Conservation (phyloP, 1,140 invertebrate genomes). For the Penaeus vannamei region DNA sequence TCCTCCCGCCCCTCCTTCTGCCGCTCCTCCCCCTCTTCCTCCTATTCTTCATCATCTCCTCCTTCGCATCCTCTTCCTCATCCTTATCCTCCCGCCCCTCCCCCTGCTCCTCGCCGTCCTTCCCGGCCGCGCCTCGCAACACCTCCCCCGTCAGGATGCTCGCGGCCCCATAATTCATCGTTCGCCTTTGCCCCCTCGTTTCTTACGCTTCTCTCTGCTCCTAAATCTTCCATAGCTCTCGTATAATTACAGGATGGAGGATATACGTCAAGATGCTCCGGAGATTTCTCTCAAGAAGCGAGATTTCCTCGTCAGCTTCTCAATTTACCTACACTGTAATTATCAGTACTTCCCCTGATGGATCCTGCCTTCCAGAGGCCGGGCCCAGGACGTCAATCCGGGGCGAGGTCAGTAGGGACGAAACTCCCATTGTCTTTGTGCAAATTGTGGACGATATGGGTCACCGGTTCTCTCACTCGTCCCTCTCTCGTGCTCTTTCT, state of each 20-base stretch:
- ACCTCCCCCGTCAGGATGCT: not conserved
- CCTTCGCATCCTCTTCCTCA: too few species aligned
- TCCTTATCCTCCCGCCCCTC: not conserved
- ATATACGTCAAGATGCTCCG: conserved; percentile 60
- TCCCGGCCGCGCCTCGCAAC: not conserved
- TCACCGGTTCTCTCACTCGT: not conserved
- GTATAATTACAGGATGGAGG: conserved; percentile 60
- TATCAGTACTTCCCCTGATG: conserved; percentile 63
- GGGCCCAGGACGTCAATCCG: not conserved
- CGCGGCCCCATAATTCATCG: conserved; percentile 28
- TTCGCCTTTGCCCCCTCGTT: conserved; percentile 37
- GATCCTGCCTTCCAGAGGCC: conserved; percentile 43
- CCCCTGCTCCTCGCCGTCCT: not conserved
- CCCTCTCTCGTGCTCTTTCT: not conserved
- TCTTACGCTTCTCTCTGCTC: conserved; percentile 59
- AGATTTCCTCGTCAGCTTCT: conserved; percentile 64
- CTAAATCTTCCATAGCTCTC: conserved; percentile 65
- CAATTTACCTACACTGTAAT: conserved; percentile 64
- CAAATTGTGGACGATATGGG: conserved; percentile 8
- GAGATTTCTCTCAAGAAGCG: conserved; percentile 58
- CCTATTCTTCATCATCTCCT: not conserved
- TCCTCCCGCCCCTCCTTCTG: not conserved
- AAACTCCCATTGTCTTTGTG: conserved; percentile 43
- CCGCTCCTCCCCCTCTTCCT: not conserved
- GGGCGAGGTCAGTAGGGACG: conserved; percentile 7